Conservation (phyloP, 2,888 invertebrate genomes). For the Dichetophora obliterata region DNA sequence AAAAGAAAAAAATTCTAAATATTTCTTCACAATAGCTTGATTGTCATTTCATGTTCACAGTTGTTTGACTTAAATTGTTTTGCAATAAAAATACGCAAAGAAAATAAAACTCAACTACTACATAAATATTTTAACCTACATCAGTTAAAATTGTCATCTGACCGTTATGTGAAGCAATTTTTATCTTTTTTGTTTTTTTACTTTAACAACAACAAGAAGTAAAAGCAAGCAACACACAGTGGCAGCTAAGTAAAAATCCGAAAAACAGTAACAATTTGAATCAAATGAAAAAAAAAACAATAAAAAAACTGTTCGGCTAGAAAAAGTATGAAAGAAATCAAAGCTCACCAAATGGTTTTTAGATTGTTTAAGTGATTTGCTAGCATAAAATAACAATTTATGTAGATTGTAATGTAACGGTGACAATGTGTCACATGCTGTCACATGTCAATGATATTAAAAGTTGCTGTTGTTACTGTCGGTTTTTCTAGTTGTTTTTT, state of each 20-base stretch:
- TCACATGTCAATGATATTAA: constrained; percentile 56
- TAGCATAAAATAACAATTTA: constrained; percentile 57
- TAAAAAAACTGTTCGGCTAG: background rate
- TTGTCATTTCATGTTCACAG: constrained; percentile 21
- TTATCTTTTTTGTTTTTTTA: background rate
- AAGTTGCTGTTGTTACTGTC: constrained; percentile 8
- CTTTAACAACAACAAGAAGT: background rate
- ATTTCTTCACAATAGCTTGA: background rate
- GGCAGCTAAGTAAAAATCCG: constrained; percentile 15
- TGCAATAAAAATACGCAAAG: background rate
- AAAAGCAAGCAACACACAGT: constrained; percentile 24
- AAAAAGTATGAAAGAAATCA: constrained; percentile 1
- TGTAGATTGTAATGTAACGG: constrained; percentile 62
- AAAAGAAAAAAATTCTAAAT: background rate
- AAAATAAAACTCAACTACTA: background rate
- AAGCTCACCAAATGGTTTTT: constrained; percentile 37
- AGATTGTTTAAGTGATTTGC: constrained; percentile 33
- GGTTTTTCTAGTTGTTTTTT: background rate
- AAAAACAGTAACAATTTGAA: constrained; percentile 35
- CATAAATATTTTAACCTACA: constrained; percentile 17
- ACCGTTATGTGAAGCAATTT: background rate
- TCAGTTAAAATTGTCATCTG: constrained; percentile 5
- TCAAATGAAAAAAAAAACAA: constrained; percentile 9
- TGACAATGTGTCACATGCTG: constrained; percentile 62
- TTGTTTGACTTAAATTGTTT: background rate